These are phyloP conservation scores for Isoperla grammatica DNA, from an alignment of 2,888 invertebrate species.

Conservation along the genomic window DNA sequence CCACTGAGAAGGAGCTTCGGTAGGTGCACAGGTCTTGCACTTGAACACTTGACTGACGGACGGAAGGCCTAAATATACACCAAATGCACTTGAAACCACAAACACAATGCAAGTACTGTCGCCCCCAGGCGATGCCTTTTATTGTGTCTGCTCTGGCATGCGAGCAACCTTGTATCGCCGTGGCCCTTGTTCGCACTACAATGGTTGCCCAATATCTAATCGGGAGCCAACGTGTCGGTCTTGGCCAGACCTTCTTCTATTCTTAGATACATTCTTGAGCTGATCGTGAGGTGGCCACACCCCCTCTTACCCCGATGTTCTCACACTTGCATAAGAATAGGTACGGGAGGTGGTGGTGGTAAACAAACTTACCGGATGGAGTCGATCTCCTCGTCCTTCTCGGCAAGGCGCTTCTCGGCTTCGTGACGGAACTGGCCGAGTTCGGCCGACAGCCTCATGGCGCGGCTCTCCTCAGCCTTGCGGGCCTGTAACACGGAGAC, in stretches of 20 bases:
- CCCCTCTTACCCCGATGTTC: not conserved
- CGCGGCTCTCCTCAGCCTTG: constrained; percentile 94
- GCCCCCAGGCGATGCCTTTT: not conserved
- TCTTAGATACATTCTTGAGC: constrained; percentile 32
- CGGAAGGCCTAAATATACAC: not conserved
- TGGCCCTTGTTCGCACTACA: constrained; percentile 7
- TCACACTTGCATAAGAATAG: not conserved
- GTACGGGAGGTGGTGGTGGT: too few relatives aligned
- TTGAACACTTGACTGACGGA: not conserved
- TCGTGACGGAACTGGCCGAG: constrained; percentile 93
- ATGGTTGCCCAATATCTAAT: constrained; percentile 13
- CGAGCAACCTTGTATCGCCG: constrained; percentile 10
- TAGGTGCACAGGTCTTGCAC: not conserved
- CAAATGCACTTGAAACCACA: not conserved
- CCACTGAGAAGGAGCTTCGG: constrained; percentile 9
- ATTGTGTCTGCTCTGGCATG: constrained; percentile 2
- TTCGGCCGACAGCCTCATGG: constrained; percentile 88
- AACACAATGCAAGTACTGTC: not conserved
- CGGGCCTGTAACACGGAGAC: constrained; percentile 60
- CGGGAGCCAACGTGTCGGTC: not conserved
- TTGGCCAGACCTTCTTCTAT: constrained; percentile 21
- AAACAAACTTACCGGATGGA: constrained; percentile 86
- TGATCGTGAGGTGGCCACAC: constrained; percentile 13
- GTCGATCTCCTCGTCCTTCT: constrained; percentile 99
- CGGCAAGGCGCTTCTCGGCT: constrained; percentile 91